A percentile compares a stretch with the other conserved stretches of the same genome.
These are phyloP conservation scores for Meriones psammophilus DNA, from an alignment of 2,797 vertebrate genomes.

Conservation along the genomic window DNA sequence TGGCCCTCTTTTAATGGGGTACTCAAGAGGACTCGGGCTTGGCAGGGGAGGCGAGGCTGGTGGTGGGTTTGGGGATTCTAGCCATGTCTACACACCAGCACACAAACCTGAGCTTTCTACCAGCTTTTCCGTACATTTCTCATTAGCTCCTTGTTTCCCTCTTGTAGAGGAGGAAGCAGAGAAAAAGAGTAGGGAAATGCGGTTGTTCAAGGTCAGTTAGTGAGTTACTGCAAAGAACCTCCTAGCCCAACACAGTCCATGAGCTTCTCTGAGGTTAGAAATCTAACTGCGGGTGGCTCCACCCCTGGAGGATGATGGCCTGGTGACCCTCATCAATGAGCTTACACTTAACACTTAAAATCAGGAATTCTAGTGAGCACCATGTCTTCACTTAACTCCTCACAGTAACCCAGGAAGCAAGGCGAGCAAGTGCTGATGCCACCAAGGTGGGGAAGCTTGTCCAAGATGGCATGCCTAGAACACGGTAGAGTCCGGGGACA, in stretches of 20 bases:
- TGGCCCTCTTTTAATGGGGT: rapidly evolving
- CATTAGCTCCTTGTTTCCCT: rapidly evolving
- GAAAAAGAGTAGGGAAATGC: background rate
- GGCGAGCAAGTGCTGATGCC: background rate
- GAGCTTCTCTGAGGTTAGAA: background rate
- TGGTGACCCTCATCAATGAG: background rate
- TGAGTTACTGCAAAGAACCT: background rate
- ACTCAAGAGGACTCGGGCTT: background rate
- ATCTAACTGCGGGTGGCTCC: background rate
- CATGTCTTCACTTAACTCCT: background rate
- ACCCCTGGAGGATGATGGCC: background rate
- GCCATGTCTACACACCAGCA: too few relatives aligned
- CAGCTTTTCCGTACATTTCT: background rate
- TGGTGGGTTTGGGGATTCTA: background rate
- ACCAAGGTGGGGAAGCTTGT: background rate
- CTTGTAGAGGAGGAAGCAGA: background rate
- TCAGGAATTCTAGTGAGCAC: background rate
- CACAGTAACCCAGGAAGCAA: background rate
- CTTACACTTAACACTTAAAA: background rate
- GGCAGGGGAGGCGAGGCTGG: background rate
- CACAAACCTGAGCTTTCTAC: too few relatives aligned
- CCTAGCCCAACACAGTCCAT: background rate
- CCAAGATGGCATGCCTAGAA: background rate
- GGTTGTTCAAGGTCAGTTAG: background rate
- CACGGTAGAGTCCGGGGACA: background rate